Evolutionary conservation across 2,888 invertebrate species (phyloP).

Genomic region (Pharmacophagus antenor): DNA sequence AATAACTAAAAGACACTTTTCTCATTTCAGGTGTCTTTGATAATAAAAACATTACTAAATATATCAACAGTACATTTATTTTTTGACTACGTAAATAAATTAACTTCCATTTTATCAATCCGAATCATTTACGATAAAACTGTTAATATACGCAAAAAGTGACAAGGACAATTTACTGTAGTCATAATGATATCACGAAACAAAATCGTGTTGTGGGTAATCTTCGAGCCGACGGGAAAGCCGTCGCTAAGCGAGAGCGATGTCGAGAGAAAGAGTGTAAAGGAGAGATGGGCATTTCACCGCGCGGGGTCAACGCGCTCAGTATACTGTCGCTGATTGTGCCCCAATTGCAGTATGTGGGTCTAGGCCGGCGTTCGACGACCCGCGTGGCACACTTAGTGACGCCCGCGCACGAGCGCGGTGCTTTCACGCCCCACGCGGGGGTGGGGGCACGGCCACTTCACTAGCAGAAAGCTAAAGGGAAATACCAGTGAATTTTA

Average conservation of each 20-base stretch:
- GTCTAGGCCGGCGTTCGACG: conserved; percentile 82
- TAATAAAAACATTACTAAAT: no score
- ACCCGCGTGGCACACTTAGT: conserved; percentile 77
- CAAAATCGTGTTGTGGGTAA: conserved; percentile 30
- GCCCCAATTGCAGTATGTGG: conserved; percentile 78
- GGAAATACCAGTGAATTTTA: conserved; percentile 43
- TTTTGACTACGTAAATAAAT: no score
- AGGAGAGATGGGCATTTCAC: conserved; percentile 79
- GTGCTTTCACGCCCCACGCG: conserved; percentile 74
- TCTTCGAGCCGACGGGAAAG: conserved; percentile 57
- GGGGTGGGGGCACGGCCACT: conserved; percentile 53
- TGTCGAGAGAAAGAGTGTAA: conserved; percentile 78
- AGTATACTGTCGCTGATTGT: conserved; percentile 80
- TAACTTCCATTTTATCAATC: no score
- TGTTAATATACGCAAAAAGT: background rate
- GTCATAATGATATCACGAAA: conserved; percentile 5
- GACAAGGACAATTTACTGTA: background rate
- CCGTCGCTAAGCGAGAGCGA: conserved; percentile 50
- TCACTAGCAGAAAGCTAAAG: conserved; percentile 65
- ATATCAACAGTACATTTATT: no score
- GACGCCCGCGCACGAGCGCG: conserved; percentile 67
- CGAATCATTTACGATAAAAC: no score
- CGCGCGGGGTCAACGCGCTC: conserved; percentile 76
- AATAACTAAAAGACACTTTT: no score
- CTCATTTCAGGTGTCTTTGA: no score